Evolutionary conservation across 2,888 invertebrate species (phyloP), one percentile per base, ranked within the genome.

Genomic region (Alentia gelatinosa): DNA sequence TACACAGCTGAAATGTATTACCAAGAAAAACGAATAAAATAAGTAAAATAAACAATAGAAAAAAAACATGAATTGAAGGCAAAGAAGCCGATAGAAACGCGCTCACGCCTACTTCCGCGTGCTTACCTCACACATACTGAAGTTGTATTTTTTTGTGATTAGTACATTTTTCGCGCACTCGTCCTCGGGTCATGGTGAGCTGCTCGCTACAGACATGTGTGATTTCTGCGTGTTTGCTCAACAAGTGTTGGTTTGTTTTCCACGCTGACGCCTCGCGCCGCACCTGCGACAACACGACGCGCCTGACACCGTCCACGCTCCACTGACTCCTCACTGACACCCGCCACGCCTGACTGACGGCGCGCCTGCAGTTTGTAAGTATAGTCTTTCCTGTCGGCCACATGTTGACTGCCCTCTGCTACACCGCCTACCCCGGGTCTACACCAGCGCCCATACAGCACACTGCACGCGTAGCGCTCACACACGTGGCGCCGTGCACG

Each of bases 291-390:
- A 79, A 79, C 79, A 79, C 39, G 37, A 19, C 79, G 12, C 37
- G 3, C 23, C 37, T 26, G 37, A 19, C 79, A 37, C 79, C 37
- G 15, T 39, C 3, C n/a, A 39, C 37, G 37, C 79, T 39, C 39
- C 37, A 35, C 79, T 39, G 37, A 26, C 35, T 15, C 79, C 79
- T 15, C 37, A 39, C 79, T 39, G 35, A 39, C 79, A 79, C n/a
- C n/a, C n/a, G n/a, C n/a, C n/a, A n/a, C 37, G 37, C 79, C 79
- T 79, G 5, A 35, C 79, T 39, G 37, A 26, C 35, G 37, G 37
- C 79, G 37, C 37, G 79, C 79, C 79, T 79, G 79, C 79, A 79
- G 79, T 79, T 79, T 79, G 79, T 79, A 79, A 79, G 79, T 79
- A 79, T 79, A 79, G 79, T 35, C 39, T 79, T 79, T 23, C 39